A percentile compares a stretch with the other conserved stretches of the same genome.
Evolutionary conservation across 2,888 invertebrate species (phyloP).

Genomic region (Drosophila nr. medialis): DNA sequence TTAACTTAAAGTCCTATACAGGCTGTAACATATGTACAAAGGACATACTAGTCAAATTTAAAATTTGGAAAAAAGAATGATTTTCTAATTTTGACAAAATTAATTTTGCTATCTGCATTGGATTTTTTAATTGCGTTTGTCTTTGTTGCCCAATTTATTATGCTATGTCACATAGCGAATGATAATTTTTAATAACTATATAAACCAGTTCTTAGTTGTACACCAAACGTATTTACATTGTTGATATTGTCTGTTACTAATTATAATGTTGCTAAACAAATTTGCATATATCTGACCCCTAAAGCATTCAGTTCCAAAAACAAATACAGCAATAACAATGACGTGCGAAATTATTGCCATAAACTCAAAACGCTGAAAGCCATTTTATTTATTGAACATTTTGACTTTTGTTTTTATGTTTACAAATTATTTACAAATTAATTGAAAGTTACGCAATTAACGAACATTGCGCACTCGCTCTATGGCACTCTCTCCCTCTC

Average conservation of each 20-base stretch:
- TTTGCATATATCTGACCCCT: constrained; percentile 29
- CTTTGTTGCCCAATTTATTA: neutral
- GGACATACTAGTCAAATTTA: neutral
- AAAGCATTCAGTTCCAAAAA: constrained; percentile 15
- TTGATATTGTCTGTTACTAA: constrained; percentile 18
- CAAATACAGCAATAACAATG: constrained; percentile 32
- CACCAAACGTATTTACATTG: constrained; percentile 3
- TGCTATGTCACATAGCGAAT: neutral
- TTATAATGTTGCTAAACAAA: constrained; percentile 28
- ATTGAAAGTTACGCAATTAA: constrained; percentile 68
- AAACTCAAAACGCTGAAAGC: constrained; percentile 7
- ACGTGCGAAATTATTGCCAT: neutral
- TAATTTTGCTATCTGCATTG: neutral
- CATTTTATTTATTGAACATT: constrained; percentile 2
- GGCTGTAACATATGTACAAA: neutral
- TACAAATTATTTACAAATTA: constrained; percentile 70
- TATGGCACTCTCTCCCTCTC: neutral
- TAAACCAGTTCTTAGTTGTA: neutral
- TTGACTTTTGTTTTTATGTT: constrained; percentile 28
- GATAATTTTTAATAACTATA: neutral
- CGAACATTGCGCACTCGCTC: constrained; percentile 7
- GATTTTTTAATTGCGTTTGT: neutral
- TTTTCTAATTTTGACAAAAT: neutral
- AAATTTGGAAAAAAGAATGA: neutral
- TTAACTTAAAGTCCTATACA: neutral